Base-by-base conservation (phyloP, 2,797 vertebrate genomes). In the Rallus crepitans region DNA sequence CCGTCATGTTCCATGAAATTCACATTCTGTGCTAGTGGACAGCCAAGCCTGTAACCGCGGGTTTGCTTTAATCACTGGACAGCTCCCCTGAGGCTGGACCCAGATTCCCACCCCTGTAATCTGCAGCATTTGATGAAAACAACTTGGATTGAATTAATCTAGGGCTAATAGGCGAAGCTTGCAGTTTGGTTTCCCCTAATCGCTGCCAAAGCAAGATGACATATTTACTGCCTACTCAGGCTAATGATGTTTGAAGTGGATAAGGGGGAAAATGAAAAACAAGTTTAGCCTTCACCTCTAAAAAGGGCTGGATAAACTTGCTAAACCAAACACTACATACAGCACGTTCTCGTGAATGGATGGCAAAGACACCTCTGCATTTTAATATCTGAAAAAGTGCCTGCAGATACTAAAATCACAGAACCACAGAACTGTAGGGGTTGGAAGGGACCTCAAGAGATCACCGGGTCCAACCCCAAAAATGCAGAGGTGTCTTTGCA, bases 31-130 rank as follows among this genome's bases (percentile, higher is more conserved):
- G 96, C 97, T 98, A 97, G 92, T 94, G 95, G 94, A 95, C 89
- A 90, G 89, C 96, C 97, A 97, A 77, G 75, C 85, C 93, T 89
- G 33, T 89, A 97, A 97, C 96, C 39, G 35, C 77, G 24, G 96
- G 97, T 97, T 96, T 97, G 80, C 96, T 97, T 97, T 97, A 97
- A 97, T 97, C 96, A 97, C 95, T 95, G 94, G 97, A 97, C 96
- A 97, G 96, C 89, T 97, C 96, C 97, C 86, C 87, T 9, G 97
- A 97, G 96, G 92, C 87, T 82, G 95, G 91, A 81, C 93, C 63
- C 91, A 83, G 93, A 94, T 95, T 97, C 96, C 97, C 96, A 97
- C 89, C 97, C 96, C 79, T 95, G 86, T 93, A 95, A 96, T 97
- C 96, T 94, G 91, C 90, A 96, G 91, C 94, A 96, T 97, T 96